Evolutionary conservation across 2,888 invertebrate genomes (phyloP), one percentile per base, ranked within the genome.

Genomic region (Caenorhabditis sp.): DNA sequence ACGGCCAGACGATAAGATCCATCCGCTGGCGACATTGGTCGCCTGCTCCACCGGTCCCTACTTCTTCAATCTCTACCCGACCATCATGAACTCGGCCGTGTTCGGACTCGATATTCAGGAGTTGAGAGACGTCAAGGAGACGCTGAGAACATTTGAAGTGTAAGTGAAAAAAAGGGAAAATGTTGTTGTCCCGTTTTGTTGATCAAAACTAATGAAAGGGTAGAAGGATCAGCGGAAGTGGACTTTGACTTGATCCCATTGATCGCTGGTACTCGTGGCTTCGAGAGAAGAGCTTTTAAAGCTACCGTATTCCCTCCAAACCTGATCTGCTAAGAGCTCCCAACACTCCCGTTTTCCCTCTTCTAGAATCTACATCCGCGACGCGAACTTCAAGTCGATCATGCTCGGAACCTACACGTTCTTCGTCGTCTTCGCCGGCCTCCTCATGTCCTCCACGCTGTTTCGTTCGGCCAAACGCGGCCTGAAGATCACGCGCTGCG

Each of bases 61-160:
- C 45, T 41, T 46, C 37, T 59, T 59, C 50, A 62, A 52, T 32
- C 41, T 76, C 6, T 76, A 63, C 45, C 75, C 75, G 15, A 45
- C 45, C 4, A 70, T 76, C 52, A 43, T 70, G 46, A 43, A 68
- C 6, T 37, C 58, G 11, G 75, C 70, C 24, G 30, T 68, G 5
- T 68, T 68, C 27, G 59, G 68, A 15, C 6, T 59, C 2, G 68
- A 68, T 20, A 22, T 59, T n/a, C 15, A 41, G 6, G 24, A 59
- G 22, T 2, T 68, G 22, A 58, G 35, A 35, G 68, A 68, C 27
- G 17, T 52, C 26, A 50, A 32, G 9, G 43, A 68, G 32, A 26
- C 68, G 26, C 4, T 52, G 35, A 15, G 26, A 13, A 45, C 45
- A 8, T 68, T 59, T 11, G 58, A 68, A 20, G 52, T 35, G 68